These are phyloP conservation scores for Urocyon cinereoargenteus DNA, from an alignment of 2,797 vertebrate species.

Conservation along the genomic window DNA sequence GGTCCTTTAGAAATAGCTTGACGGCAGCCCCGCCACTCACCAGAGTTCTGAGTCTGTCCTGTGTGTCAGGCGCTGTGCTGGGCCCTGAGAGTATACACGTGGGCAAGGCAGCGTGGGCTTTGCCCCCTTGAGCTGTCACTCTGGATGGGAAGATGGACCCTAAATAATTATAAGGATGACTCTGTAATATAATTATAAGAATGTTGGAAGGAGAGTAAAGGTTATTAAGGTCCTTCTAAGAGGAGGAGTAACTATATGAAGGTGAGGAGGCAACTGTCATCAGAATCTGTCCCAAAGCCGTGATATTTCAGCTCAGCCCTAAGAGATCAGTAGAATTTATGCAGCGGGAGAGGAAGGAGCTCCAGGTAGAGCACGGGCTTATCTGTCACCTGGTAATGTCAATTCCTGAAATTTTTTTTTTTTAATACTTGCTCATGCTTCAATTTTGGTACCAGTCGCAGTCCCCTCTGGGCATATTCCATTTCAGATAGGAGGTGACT, in stretches of 20 bases:
- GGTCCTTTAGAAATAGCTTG: neutral
- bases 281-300: slow-evolving; percentile 4
- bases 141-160: neutral
- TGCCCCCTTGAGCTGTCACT: neutral
- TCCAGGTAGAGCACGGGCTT: neutral
- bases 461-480: neutral
- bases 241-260: neutral
- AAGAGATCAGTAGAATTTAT: slow-evolving; percentile 45
- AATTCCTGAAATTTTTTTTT: neutral
- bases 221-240: slow-evolving; percentile 34
- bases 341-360: neutral
- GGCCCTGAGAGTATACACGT: neutral
- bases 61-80: neutral
- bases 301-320: slow-evolving; percentile 37
- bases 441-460: slow-evolving; percentile 49
- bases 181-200: slow-evolving; percentile 10
- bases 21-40: neutral
- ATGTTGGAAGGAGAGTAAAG: neutral
- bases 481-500: slow-evolving; percentile 34
- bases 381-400: slow-evolving; percentile 11
- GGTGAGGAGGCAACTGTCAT: neutral
- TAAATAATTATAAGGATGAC: slow-evolving; percentile 10
- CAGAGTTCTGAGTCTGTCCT: neutral
- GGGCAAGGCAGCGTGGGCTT: neutral
- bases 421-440: slow-evolving; percentile 37